Percentiles rank a stretch among this genome's conserved stretches.
Evolutionary conservation across 1,140 invertebrate species (phyloP).

Genomic region (Lanistes nyassanus): DNA sequence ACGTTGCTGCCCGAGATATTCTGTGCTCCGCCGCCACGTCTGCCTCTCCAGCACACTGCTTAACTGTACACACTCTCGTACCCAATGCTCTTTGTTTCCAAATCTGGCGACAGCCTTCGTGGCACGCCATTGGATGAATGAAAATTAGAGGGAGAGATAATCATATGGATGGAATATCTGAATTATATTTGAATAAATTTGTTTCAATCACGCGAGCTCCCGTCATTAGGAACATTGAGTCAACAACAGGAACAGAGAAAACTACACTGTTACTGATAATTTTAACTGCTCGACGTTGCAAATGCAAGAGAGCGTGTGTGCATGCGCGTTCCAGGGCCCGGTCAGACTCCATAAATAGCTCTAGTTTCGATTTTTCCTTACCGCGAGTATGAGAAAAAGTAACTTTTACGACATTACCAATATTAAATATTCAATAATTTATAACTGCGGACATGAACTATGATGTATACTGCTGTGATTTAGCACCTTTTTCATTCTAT

Average conservation of each 20-base stretch:
- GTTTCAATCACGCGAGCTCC: not conserved
- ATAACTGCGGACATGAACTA: no score
- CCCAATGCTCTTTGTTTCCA: slow-evolving; percentile 51
- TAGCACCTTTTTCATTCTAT: no score
- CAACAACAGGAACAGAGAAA: not conserved
- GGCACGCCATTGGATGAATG: slow-evolving; percentile 44
- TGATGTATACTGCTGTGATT: no score
- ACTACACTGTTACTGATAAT: slow-evolving; percentile 6
- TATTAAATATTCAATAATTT: no score
- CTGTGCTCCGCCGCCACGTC: slow-evolving; percentile 57
- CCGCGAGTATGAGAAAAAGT: no score
- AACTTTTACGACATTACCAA: no score
- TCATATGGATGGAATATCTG: slow-evolving; percentile 21
- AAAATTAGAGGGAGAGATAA: slow-evolving; percentile 28
- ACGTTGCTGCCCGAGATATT: slow-evolving; percentile 13
- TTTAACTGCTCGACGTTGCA: not conserved
- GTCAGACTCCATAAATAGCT: slow-evolving; percentile 9
- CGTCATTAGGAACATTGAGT: not conserved
- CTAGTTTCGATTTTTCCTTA: slow-evolving; percentile 26
- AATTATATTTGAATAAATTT: slow-evolving; percentile 24
- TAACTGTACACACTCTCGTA: slow-evolving; percentile 39
- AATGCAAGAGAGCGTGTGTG: not conserved
- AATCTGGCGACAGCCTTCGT: slow-evolving; percentile 42
- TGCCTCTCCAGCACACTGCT: slow-evolving; percentile 49
- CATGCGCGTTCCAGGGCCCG: slow-evolving; percentile 20